Percentiles rank a stretch among this genome's conserved stretches.
Conservation (phyloP, 1,140 invertebrate genomes). For the Reticulitermes speratus region DNA sequence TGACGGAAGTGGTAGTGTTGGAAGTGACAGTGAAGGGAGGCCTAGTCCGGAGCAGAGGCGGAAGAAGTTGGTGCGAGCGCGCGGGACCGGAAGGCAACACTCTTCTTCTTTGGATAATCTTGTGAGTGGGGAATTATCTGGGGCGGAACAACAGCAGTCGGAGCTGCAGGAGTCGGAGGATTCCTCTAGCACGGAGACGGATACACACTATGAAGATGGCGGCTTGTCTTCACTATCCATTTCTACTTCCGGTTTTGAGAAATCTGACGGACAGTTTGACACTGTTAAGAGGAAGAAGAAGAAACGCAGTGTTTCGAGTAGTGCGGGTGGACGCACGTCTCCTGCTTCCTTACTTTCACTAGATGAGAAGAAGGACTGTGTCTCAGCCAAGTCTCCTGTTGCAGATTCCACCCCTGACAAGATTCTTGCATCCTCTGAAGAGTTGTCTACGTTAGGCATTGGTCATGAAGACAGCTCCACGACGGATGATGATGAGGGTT, state of each 20-base stretch:
- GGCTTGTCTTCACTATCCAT: not conserved
- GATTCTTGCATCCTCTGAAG: slow-evolving; percentile 47
- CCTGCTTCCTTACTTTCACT: not conserved
- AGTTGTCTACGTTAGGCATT: slow-evolving; percentile 43
- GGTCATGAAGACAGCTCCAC: not conserved
- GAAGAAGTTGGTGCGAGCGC: slow-evolving; percentile 73
- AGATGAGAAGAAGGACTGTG: not conserved
- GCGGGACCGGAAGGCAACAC: slow-evolving; percentile 76
- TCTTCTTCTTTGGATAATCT: slow-evolving; percentile 74
- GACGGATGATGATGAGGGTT: slow-evolving; percentile 52
- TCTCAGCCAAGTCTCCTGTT: not conserved
- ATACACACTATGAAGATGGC: slow-evolving; percentile 58
- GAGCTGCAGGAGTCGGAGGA: slow-evolving; percentile 60
- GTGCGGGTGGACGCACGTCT: not conserved
- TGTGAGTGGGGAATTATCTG: slow-evolving; percentile 10
- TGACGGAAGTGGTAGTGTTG: slow-evolving; percentile 80
- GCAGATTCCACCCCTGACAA: not conserved
- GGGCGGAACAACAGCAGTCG: slow-evolving; percentile 39
- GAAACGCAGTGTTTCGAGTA: slow-evolving; percentile 47
- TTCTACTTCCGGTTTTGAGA: slow-evolving; percentile 53
- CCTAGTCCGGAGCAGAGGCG: slow-evolving; percentile 82
- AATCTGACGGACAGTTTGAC: slow-evolving; percentile 71
- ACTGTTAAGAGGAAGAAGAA: slow-evolving; percentile 83
- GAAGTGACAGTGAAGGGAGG: slow-evolving; percentile 79
- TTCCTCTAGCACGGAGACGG: slow-evolving; percentile 72